These are phyloP conservation scores for Onychostoma macrolepis DNA, from an alignment of 2,113 vertebrate species.

Conservation along the genomic window DNA sequence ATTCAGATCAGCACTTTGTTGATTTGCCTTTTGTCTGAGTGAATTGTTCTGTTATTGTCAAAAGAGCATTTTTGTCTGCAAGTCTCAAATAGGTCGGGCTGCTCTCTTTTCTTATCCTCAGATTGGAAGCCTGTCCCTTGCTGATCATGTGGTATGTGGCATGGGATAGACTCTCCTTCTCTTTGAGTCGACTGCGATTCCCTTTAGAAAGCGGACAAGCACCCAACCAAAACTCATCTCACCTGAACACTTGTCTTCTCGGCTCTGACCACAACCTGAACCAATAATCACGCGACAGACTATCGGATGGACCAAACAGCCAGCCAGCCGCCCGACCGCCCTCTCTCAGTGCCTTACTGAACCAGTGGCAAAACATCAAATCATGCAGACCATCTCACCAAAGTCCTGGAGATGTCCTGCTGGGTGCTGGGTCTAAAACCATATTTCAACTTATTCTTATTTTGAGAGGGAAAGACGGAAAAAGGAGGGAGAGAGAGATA, in stretches of 20 bases:
- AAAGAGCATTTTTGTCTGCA: background rate
- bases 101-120: slow-evolving; percentile 31
- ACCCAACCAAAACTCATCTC: slow-evolving; percentile 21
- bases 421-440: slow-evolving; percentile 37
- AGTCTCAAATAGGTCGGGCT: background rate
- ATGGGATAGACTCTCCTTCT: slow-evolving; percentile 9
- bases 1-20: background rate
- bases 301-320: slow-evolving; percentile 32
- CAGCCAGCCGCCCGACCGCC: background rate
- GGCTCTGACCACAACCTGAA: slow-evolving; percentile 30
- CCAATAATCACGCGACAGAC: slow-evolving; percentile 20
- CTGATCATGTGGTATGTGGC: slow-evolving; percentile 20
- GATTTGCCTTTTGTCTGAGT: background rate
- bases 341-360: slow-evolving; percentile 46
- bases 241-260: background rate
- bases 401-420: slow-evolving; percentile 33
- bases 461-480: slow-evolving; percentile 3
- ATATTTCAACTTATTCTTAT: background rate
- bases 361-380: slow-evolving; percentile 40
- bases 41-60: slow-evolving; percentile 2
- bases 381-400: slow-evolving; percentile 14
- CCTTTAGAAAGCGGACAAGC: slow-evolving; percentile 35
- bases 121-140: slow-evolving; percentile 34
- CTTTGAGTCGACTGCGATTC: slow-evolving; percentile 23
- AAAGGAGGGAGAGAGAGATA: slow-evolving; percentile 3